Base-by-base conservation (phyloP, 2,888 invertebrate genomes). In the Cheiracanthium punctorium region DNA sequence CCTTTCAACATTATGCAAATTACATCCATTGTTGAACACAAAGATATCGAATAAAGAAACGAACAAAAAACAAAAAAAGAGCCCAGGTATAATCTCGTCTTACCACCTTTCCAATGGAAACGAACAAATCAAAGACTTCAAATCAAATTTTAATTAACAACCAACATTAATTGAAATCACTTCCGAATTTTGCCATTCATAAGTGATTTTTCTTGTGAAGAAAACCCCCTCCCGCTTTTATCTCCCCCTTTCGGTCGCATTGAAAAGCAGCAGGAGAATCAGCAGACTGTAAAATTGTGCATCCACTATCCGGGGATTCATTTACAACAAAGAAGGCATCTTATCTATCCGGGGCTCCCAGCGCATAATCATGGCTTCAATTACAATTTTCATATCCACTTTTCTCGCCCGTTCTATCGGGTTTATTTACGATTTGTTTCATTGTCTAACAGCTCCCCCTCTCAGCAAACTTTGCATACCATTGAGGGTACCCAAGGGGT, bases 331-430 rank as follows among this genome's bases (percentile, higher is more conserved):
- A 79, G 70, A 70, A 30, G 72, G 73, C 74, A 74, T 85, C 84
- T 85, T 79, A 85, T 85, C 84, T 65, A 30, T 37, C 73, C 67
- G 37, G 52, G 84, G 72, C 73, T 33, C 67, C 41, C 76, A 64
- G 65, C 64, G 77, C 77, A 81, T 87, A 87, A 87, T 87, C 80
- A 87, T 81, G 81, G 81, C 81, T 87, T 81, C 87, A 87, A 87
- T 87, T 87, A 77, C 87, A 82, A 80, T 82, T 87, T 87, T 87
- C 87, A 82, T 87, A 82, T 70, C 48, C 71, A 84, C 82, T 72
- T 77, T 84, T 67, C 73, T 71, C 77, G 67, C 73, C 41, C 84
- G 64, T 30, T 82, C 32, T 67, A 84, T 84, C 82, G 82, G 82
- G 67, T 73, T 85, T 85, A 85, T 85, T 85, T 85, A 85, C 84